Conservation (phyloP, 2,113 vertebrate species). For the Upupa epops region DNA sequence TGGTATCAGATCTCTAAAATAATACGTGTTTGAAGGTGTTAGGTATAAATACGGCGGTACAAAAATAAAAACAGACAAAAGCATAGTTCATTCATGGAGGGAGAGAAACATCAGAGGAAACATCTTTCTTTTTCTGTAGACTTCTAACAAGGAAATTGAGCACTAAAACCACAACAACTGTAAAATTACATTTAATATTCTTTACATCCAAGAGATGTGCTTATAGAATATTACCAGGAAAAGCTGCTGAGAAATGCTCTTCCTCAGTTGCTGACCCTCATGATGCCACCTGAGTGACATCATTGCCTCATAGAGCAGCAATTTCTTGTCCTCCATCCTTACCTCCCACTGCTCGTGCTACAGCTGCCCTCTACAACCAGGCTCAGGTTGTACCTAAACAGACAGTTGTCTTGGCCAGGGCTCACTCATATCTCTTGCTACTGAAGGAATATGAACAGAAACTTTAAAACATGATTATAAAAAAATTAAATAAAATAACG, state of each 20-base stretch:
- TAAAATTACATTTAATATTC: slow-evolving; percentile 26
- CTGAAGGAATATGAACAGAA: background rate
- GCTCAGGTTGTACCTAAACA: background rate
- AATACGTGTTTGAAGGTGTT: slow-evolving; percentile 47
- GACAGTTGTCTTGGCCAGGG: background rate
- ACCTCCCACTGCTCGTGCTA: background rate
- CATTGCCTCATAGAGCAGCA: background rate
- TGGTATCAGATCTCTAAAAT: slow-evolving; percentile 53
- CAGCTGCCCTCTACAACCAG: background rate
- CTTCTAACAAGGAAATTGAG: slow-evolving; percentile 38
- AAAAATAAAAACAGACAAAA: slow-evolving; percentile 50
- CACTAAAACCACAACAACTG: background rate
- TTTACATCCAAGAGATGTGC: slow-evolving; percentile 18
- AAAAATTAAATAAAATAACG: background rate
- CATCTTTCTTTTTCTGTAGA: slow-evolving; percentile 49
- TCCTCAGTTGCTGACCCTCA: background rate
- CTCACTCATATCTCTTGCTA: background rate
- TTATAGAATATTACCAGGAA: slow-evolving; percentile 13
- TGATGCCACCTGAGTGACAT: background rate
- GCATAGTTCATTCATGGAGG: slow-evolving; percentile 11
- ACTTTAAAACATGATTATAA: background rate
- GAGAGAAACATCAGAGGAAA: slow-evolving; percentile 50
- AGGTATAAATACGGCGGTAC: background rate
- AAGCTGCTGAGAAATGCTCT: background rate
- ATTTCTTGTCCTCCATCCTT: background rate